Evolutionary conservation across 2,797 vertebrate species (phyloP).

Genomic region (Anas flavirostris): DNA sequence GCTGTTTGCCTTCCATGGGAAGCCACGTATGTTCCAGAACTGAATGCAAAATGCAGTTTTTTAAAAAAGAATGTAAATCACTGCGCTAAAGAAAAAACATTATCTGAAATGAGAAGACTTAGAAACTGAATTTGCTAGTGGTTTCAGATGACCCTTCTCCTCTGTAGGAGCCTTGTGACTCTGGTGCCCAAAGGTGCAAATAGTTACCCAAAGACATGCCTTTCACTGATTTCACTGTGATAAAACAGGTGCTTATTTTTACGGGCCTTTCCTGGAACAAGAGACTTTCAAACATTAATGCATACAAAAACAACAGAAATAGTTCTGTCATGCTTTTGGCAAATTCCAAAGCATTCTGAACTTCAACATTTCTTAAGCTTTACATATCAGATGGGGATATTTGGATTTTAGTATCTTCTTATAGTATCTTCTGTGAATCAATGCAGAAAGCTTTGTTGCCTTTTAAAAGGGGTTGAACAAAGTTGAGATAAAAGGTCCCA

Average conservation of each 20-base stretch:
- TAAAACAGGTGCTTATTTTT: not conserved
- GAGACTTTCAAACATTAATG: not conserved
- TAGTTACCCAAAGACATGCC: not conserved
- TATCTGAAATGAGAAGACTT: not conserved
- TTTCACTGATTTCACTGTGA: not conserved
- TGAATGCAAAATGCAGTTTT: not conserved
- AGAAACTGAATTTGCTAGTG: not conserved
- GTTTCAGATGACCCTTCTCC: not conserved
- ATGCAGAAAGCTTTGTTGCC: not conserved
- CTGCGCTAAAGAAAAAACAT: not conserved
- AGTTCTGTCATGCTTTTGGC: not conserved
- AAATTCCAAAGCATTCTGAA: not conserved
- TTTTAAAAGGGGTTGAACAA: constrained; percentile 20
- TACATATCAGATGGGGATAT: not conserved
- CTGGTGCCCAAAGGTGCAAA: not conserved
- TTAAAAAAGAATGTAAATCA: not conserved
- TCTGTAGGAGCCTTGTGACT: not conserved
- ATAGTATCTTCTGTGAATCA: not conserved
- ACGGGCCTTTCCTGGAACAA: not conserved
- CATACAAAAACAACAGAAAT: not conserved
- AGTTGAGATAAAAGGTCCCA: constrained; percentile 27
- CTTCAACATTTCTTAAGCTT: not conserved
- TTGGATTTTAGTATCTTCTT: not conserved
- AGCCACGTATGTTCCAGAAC: not conserved
- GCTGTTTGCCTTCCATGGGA: not conserved